These are phyloP conservation scores for Steinernema khuongi DNA, from an alignment of 1,140 invertebrate species.

Conservation along the genomic window DNA sequence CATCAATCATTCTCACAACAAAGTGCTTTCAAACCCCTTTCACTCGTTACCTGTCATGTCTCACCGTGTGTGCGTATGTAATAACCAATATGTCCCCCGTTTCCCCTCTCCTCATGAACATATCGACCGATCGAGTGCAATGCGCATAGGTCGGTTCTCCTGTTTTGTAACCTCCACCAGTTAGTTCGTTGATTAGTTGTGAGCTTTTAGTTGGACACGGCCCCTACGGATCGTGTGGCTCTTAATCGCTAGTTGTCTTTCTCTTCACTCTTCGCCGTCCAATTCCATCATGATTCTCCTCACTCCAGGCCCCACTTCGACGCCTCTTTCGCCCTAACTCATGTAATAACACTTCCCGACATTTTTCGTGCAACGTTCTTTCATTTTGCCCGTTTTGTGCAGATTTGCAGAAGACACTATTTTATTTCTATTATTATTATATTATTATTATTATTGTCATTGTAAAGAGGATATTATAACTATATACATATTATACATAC, in stretches of 20 bases:
- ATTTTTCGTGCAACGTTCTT: neutral
- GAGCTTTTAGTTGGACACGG: constrained; percentile 13
- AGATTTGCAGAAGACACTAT: neutral
- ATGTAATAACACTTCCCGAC: constrained; percentile 1
- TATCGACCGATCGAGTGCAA: constrained; percentile 11
- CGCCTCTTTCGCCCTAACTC: neutral
- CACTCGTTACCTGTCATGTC: neutral
- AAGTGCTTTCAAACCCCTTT: neutral
- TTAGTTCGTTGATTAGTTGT: constrained; percentile 15
- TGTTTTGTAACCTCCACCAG: neutral
- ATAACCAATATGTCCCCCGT: neutral
- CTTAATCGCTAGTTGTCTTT: constrained; percentile 8
- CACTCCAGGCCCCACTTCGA: neutral
- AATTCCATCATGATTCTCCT: neutral
- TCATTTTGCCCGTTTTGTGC: neutral
- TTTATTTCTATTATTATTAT: too few relatives aligned
- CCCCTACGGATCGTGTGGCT: constrained; percentile 8
- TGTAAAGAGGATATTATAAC: neutral
- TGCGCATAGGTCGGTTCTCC: neutral
- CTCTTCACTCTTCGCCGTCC: neutral
- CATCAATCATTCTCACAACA: neutral
- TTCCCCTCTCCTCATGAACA: neutral
- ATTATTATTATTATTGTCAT: neutral
- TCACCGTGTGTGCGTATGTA: neutral
- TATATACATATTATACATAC: constrained; percentile 10